A percentile compares a stretch with the other conserved stretches of the same genome.
phyloP scores from a whole-genome alignment of 2,113 vertebrate genomes.

The Prietella phreatophila region DNA sequence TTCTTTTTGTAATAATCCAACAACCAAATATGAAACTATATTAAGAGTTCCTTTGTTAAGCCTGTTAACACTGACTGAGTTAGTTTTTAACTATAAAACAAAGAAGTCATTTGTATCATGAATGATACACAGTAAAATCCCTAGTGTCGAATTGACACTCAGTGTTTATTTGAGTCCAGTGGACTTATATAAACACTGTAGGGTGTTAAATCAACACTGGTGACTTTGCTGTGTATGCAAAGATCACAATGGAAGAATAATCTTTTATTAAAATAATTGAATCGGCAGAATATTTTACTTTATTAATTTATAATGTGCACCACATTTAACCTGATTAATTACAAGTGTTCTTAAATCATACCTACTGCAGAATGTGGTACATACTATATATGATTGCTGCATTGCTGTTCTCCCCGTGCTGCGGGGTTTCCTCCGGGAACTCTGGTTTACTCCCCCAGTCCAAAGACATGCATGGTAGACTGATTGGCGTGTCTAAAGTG shows the following conservation, averaged over 20 bases:
- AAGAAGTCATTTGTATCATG: not conserved
- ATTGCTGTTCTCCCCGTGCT: not conserved
- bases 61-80: too few species aligned
- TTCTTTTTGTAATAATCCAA: slow-evolving; percentile 6
- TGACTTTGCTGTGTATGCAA: not conserved
- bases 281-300: not conserved
- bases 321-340: not conserved
- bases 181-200: too few species aligned
- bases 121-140: too few species aligned
- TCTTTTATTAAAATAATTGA: slow-evolving; percentile 5
- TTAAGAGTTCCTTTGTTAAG: not conserved
- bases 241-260: not conserved
- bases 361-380: not conserved
- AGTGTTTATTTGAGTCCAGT: too few species aligned
- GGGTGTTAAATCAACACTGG: too few species aligned
- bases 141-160: too few species aligned
- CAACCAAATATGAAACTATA: slow-evolving; percentile 30
- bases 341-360: not conserved
- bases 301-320: not conserved
- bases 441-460: too few species aligned
- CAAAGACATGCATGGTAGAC: too few species aligned
- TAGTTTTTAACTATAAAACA: not conserved
- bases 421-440: too few species aligned
- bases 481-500: too few species aligned
- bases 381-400: not conserved